Evolutionary conservation across 1,140 invertebrate genomes (phyloP).

Genomic region (Conus betulinus): DNA sequence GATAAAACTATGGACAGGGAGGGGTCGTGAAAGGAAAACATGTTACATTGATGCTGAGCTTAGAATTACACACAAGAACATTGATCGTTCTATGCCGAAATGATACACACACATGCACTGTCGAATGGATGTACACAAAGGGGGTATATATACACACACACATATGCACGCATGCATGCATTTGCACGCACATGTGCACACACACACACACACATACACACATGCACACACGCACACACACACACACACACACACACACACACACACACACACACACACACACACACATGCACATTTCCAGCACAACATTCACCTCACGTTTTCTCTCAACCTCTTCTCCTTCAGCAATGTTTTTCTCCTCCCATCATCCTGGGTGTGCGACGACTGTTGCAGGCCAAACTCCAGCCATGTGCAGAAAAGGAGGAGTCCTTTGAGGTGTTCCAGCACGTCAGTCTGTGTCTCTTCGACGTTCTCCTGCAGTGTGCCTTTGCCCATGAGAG

Average conservation of each 20-base stretch:
- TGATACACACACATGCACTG: too few species aligned
- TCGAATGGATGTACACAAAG: too few species aligned
- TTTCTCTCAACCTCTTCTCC: too few species aligned
- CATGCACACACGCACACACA: background rate
- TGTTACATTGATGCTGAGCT: too few species aligned
- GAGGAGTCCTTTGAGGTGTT: conserved; percentile 58
- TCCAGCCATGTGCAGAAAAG: conserved; percentile 35
- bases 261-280: background rate
- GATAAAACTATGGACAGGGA: too few species aligned
- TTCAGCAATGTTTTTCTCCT: background rate
- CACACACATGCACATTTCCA: background rate
- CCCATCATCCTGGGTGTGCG: too few species aligned
- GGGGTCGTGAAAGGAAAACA: too few species aligned
- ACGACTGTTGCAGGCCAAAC: conserved; percentile 47
- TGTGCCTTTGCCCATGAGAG: conserved; percentile 67
- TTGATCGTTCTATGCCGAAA: too few species aligned
- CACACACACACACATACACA: background rate
- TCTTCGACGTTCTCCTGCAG: conserved; percentile 65
- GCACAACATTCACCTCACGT: too few species aligned
- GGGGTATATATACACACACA: too few species aligned
- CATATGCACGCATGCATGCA: too few species aligned
- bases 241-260: background rate
- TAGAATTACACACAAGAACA: too few species aligned
- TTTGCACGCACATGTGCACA: background rate
- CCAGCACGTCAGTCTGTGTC: conserved; percentile 55